These are phyloP conservation scores for Acanthaster planci DNA, from an alignment of 35 echinoderm and acorn worm genomes.

Conservation along the genomic window DNA sequence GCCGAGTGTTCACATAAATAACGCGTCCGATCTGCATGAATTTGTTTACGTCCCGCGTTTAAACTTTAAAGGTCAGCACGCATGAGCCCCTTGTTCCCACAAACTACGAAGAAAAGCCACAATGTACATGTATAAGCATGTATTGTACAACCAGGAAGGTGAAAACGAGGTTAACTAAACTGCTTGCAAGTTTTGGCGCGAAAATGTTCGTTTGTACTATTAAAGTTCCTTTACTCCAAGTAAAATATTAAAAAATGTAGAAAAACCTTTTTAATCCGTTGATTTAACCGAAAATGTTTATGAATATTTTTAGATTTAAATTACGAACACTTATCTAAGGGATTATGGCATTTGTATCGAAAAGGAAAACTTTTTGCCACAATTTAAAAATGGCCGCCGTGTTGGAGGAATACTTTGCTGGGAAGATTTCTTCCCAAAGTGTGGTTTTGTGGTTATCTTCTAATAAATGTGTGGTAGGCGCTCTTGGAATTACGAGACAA, in stretches of 20 bases:
- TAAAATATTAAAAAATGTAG: not conserved
- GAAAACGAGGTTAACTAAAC: too few relatives aligned
- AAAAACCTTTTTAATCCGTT: not conserved
- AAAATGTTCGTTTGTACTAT: conserved; percentile 24
- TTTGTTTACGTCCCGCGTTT: conserved; percentile 22
- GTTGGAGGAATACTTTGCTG: conserved; percentile 32
- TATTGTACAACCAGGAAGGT: too few relatives aligned
- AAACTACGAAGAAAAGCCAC: too few relatives aligned
- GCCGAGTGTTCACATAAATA: not conserved
- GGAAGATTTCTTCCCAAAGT: conserved; percentile 35
- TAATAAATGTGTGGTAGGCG: conserved; percentile 1
- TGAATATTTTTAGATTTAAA: too few relatives aligned
- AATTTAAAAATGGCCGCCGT: conserved; percentile 62
- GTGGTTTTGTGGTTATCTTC: conserved; percentile 30
- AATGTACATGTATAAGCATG: too few relatives aligned
- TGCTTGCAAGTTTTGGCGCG: conserved; percentile 12
- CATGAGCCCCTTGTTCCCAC: too few relatives aligned
- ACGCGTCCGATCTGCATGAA: not conserved
- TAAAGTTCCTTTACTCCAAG: not conserved
- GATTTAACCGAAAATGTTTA: too few relatives aligned
- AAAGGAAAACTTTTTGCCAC: not conserved
- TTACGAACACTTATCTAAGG: too few relatives aligned
- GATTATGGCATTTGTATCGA: too few relatives aligned
- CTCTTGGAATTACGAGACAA: not conserved
- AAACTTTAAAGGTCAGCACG: conserved; percentile 25